A percentile compares a stretch with the other conserved stretches of the same genome.
phyloP scores from a whole-genome alignment of 2,888 invertebrate species.

The Mechanitis messenoides region DNA sequence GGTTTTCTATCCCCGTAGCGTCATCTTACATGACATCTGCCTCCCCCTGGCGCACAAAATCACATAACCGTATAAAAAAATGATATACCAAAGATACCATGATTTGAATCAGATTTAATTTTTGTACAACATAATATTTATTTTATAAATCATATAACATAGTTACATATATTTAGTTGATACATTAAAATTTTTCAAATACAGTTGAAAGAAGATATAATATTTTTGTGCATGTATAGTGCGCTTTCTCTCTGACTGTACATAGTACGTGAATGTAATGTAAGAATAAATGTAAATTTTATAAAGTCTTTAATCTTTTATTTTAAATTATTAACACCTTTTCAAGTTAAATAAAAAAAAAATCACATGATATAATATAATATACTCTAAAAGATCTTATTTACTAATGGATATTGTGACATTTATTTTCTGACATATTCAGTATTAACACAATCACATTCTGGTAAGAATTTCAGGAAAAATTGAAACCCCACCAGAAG shows the following conservation, averaged over 20 bases:
- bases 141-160: conserved; percentile 7
- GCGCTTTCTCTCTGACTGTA: conserved; percentile 70
- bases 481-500: too few relatives aligned
- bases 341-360: too few relatives aligned
- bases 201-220: conserved; percentile 35
- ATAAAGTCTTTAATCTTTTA: conserved; percentile 49
- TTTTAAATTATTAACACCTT: conserved; percentile 21
- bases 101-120: conserved; percentile 5
- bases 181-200: conserved; percentile 9
- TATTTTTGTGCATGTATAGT: conserved; percentile 69
- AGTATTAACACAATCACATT: too few relatives aligned
- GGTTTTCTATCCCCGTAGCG: too few relatives aligned
- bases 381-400: too few relatives aligned
- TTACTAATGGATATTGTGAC: too few relatives aligned
- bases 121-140: background rate
- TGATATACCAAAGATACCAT: background rate
- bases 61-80: background rate
- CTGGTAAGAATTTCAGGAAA: too few relatives aligned
- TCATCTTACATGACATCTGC: too few relatives aligned
- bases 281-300: conserved; percentile 77
- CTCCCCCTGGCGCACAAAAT: conserved; percentile 2
- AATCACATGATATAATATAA: too few relatives aligned
- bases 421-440: too few relatives aligned
- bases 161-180: conserved; percentile 5
- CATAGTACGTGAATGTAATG: conserved; percentile 65